Base-by-base conservation (phyloP, 2,113 vertebrate species). In the Notothenia coriiceps region DNA sequence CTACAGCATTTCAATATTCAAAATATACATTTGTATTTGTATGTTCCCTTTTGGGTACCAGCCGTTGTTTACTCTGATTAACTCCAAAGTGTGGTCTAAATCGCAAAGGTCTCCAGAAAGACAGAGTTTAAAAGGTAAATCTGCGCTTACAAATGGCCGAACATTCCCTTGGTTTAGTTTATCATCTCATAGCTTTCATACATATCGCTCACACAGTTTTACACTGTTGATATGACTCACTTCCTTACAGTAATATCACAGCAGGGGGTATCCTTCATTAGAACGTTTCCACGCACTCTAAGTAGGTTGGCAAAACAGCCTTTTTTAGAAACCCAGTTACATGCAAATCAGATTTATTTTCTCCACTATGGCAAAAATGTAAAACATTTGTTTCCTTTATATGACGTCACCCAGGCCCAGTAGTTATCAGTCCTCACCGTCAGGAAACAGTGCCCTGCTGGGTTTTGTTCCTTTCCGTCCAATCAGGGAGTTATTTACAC, bases 41-140 rank as follows among this genome's bases (percentile, higher is more conserved):
- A 70, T 74, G 71, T 70, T 68, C 49, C 25, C 72, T 70, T 86
- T 69, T 77, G 77, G 69, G 69, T 73, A 74, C 52, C 85, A 87
- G 65, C 80, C 82, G 74, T 57, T 88, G 84, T 88, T 92, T 86
- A 79, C 74, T 86, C 59, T 87, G 73, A 87, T 87, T 85, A 76
- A 77, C 66, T 79, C 33, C 33, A 84, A 88, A 66, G 29, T 57
- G 82, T 82, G 75, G 74, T 84, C 69, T 79, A 22, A 81, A 76
- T 87, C 64, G 69, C 35, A 85, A 87, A 87, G 80, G 80, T 82
- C 49, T 80, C 18, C 57, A 66, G 14, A 75, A 74, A 70, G 22
- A 63, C 33, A 25, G 11, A 70, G 54, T 75, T 63, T 75, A 77
- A 83, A 82, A 56, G 72, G 60, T 81, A 64, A 74, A 74, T 46